Evolutionary conservation across 2,113 vertebrate genomes (phyloP), one percentile per base, ranked within the genome.

Genomic region (Dolichotis patagonum): DNA sequence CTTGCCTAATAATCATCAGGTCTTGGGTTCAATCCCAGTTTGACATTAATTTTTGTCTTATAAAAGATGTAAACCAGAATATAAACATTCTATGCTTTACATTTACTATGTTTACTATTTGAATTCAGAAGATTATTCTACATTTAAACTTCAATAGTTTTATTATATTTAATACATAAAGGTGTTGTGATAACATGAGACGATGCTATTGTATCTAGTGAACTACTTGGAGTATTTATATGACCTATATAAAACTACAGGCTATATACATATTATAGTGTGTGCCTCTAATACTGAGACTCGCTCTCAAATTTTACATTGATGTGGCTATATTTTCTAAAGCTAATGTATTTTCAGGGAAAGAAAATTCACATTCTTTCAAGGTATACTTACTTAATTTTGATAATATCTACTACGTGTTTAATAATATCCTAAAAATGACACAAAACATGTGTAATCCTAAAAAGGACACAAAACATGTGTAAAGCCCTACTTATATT

Each of bases 371-470:
- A 56, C 12, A 58, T 4, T 32, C 7, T 83, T 41, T 7, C 22
- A 5, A 46, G 9, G 2, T 54, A 67, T 52, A 17, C 13, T 63
- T 80, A 26, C 41, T 91, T 83, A 49, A 52, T 85, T 87, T 81
- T 63, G 78, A 71, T 30, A 41, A 7, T 19, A 67, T 62, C 16
- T 83, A 19, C 56, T 88, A 0, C 46, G 13, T n/a, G 11, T 77
- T 91, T 90, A 89, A 91, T n/a, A 86, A 16, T 22, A 77, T 77
- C 24, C 69, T 94, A 16, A 82, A 94, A 92, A 32, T 16, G 19
- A 67, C 30, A 52, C 7, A 46, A n/a, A 87, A 52, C 3, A 90
- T 63, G 35, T 30, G 52, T 88, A 73, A 83, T n/a, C n/a, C n/a
- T n/a, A n/a, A n/a, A n/a, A n/a, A n/a, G n/a, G 46, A 49, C 46